Base-by-base conservation (phyloP, 2,797 vertebrate species). In the Gallinago stenura region DNA sequence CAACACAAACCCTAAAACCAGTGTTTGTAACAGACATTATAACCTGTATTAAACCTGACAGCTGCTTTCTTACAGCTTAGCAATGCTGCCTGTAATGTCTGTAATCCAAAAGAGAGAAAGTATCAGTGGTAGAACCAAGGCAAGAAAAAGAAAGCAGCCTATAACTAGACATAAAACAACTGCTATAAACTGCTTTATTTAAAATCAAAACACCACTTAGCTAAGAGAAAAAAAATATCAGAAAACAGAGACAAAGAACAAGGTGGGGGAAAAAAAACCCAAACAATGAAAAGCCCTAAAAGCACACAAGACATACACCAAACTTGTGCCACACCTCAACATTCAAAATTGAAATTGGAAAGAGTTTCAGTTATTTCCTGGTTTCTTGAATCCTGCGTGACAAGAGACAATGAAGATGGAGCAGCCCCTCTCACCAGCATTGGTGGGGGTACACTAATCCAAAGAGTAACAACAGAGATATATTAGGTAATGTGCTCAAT, bases 191-290 rank as follows among this genome's bases (percentile, higher is more conserved):
- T 51, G 10, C 12, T 80, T 89, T 51, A 89, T 77, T 93, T 78
- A 37, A 82, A 66, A 82, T n/a, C 25, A 87, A 83, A 80, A 58
- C 70, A 60, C 50, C 58, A 75, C 17, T 58, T 64, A 62, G 57
- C 25, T 33, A 58, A 64, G 8, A 77, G 18, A 64, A 72, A 66
- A 83, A 82, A 43, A 18, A 79, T 3, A 53, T 12, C 35, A 68
- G 51, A 77, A 80, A 5, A 31, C 15, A 64, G 33, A 90, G 39
- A 84, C 22, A 78, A 70, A 80, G 30, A 62, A 37, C 13, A 90
- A 57, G 18, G 28, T 22, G 13, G 10, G 26, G 2, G 0, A 0
- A 5, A 45, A 50, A 28, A 46, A 45, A 5, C 30, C 54, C 5
- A 57, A 35, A 1, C 9, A 43, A 39, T 0, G 0, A 37, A 66